Percentiles rank a stretch among this genome's conserved stretches.
Conservation (phyloP, 2,888 invertebrate genomes). For the Eumacrocentrus americanus region DNA sequence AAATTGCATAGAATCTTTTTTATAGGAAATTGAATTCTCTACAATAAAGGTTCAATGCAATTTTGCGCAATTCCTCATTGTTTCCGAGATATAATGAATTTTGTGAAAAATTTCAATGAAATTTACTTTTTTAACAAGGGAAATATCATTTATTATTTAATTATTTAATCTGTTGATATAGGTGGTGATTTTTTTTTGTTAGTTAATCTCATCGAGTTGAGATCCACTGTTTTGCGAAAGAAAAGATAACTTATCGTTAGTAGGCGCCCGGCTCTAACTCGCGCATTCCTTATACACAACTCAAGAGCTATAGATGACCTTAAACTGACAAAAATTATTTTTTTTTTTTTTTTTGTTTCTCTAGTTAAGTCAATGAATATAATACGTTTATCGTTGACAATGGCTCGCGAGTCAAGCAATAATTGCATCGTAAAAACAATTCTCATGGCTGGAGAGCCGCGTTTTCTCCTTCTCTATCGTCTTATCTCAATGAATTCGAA, state of each 20-base stretch:
- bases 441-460: not conserved
- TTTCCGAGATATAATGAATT: no score
- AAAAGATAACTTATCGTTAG: conserved; percentile 38
- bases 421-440: conserved; percentile 1
- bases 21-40: no score
- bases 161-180: no score
- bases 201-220: conserved; percentile 31
- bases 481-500: conserved; percentile 11
- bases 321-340: not conserved
- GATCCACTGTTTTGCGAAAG: conserved; percentile 38
- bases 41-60: no score
- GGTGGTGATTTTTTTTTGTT: no score
- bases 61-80: no score
- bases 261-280: not conserved
- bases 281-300: not conserved
- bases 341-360: not conserved
- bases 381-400: not conserved
- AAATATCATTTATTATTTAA: no score
- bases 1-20: no score
- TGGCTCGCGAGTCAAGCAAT: not conserved
- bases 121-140: no score
- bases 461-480: not conserved
- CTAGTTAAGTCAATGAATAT: not conserved
- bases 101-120: no score
- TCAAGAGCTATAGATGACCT: not conserved